Evolutionary conservation across 2,113 vertebrate species (phyloP).

Genomic region (Gallinago paraguaiae): DNA sequence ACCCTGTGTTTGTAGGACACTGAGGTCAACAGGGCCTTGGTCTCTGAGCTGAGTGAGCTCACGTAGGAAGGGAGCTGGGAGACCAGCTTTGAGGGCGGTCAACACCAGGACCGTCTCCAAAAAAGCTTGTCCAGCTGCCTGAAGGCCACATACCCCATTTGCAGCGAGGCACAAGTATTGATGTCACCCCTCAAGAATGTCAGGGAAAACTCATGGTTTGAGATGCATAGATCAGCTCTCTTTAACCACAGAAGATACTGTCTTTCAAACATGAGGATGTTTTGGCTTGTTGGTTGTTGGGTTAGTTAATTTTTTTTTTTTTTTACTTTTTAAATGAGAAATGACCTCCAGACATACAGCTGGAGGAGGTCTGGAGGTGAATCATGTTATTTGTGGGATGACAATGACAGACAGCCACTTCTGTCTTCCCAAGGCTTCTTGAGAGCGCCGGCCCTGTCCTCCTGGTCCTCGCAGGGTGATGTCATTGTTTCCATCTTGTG

Average conservation of each 20-base stretch:
- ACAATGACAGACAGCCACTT: neutral
- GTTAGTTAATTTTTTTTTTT: no score
- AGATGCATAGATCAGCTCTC: neutral
- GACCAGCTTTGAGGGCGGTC: neutral
- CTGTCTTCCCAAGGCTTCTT: neutral
- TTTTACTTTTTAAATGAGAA: neutral
- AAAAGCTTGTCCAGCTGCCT: neutral
- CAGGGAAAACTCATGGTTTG: neutral
- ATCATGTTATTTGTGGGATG: neutral
- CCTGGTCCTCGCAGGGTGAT: conserved; percentile 2
- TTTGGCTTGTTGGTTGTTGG: neutral
- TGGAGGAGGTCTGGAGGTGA: neutral
- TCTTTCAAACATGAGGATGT: neutral
- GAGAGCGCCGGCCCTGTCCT: neutral
- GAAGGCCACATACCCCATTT: neutral
- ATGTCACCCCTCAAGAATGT: neutral
- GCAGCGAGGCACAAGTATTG: neutral
- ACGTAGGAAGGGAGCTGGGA: neutral
- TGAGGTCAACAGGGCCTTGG: neutral
- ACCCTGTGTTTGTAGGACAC: neutral
- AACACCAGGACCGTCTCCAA: neutral
- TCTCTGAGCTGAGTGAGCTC: neutral
- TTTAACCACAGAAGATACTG: neutral
- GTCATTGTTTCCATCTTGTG: conserved; percentile 61
- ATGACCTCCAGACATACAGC: neutral